Evolutionary conservation across 2,113 vertebrate genomes (phyloP).

Genomic region (Vulpes lagopus): DNA sequence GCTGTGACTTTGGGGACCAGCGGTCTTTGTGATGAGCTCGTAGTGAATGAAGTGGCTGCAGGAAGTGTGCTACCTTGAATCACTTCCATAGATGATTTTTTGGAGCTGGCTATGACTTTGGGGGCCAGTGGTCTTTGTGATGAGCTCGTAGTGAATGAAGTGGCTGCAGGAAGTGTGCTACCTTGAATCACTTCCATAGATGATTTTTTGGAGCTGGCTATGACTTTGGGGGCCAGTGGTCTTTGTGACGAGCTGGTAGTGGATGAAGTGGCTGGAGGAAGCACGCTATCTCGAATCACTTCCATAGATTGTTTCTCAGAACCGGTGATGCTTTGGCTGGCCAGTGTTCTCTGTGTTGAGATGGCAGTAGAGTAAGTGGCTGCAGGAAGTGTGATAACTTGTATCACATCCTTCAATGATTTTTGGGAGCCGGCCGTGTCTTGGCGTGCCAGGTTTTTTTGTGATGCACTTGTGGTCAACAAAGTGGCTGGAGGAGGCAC

Average conservation of each 20-base stretch:
- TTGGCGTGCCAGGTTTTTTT: neutral
- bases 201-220: neutral
- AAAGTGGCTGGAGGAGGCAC: too few species aligned
- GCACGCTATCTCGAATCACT: too few species aligned
- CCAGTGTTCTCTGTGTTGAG: neutral
- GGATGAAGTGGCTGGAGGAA: too few species aligned
- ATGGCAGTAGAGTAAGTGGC: neutral
- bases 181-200: neutral
- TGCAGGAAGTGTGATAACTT: neutral
- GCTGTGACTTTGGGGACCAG: neutral
- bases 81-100: neutral
- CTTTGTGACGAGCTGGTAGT: neutral
- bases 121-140: too few species aligned
- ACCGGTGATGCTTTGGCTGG: neutral
- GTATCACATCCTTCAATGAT: conserved; percentile 27
- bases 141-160: too few species aligned
- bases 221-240: neutral
- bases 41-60: too few species aligned
- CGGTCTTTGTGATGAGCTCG: too few species aligned
- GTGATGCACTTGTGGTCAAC: too few species aligned
- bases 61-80: too few species aligned
- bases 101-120: neutral
- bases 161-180: too few species aligned
- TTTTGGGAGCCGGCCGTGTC: conserved; percentile 86
- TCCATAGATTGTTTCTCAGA: too few species aligned